Percentiles rank a stretch among this genome's conserved stretches.
Evolutionary conservation across 2,888 invertebrate species (phyloP).

Genomic region (Arctia plantaginis): DNA sequence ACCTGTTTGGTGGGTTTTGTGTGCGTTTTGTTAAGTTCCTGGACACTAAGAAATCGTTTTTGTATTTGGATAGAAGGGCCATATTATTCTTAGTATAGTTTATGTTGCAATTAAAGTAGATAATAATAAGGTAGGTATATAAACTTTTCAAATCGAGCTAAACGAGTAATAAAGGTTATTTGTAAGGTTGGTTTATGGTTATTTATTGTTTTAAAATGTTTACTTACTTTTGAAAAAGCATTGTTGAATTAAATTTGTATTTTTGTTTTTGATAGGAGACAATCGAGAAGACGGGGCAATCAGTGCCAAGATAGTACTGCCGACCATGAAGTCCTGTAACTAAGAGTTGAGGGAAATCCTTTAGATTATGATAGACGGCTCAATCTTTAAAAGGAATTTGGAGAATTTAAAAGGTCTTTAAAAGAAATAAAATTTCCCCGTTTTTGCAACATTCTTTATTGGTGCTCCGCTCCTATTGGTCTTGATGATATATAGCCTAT

Average conservation of each 20-base stretch:
- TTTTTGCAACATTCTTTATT: too few relatives aligned
- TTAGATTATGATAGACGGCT: too few relatives aligned
- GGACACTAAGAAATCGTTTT: conserved; percentile 2
- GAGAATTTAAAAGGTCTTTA: too few relatives aligned
- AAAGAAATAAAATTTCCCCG: too few relatives aligned
- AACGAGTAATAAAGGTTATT: neutral
- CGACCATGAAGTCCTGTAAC: too few relatives aligned
- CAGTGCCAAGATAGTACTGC: too few relatives aligned
- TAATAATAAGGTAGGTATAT: neutral
- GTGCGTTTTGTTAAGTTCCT: conserved; percentile 19
- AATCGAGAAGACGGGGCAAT: too few relatives aligned
- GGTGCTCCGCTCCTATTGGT: too few relatives aligned
- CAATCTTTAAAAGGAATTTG: too few relatives aligned
- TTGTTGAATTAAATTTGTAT: neutral
- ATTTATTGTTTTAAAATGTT: neutral
- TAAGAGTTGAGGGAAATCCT: too few relatives aligned
- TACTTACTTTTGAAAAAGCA: neutral
- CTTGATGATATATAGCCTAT: too few relatives aligned
- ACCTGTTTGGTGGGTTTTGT: conserved; percentile 46
- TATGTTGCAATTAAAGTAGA: neutral
- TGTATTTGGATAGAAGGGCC: neutral
- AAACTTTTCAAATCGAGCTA: neutral
- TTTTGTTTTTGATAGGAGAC: neutral
- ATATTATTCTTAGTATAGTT: neutral
- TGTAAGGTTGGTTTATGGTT: neutral